Percentiles rank a stretch among this genome's conserved stretches.
These are phyloP conservation scores for Drosophila parvula DNA, from an alignment of 1,140 invertebrate genomes.

Conservation along the genomic window DNA sequence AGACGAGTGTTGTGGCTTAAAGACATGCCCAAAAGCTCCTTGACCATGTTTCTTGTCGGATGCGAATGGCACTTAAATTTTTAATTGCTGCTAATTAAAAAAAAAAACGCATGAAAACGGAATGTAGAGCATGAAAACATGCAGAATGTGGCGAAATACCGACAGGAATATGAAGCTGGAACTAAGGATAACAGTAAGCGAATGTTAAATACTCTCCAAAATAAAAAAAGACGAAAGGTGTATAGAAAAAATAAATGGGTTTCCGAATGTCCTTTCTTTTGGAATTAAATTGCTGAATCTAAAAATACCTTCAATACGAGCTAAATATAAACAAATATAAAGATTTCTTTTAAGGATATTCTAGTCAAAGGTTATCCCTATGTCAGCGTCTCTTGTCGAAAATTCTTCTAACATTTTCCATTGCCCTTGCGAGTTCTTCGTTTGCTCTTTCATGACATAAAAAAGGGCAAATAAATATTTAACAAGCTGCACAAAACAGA, in stretches of 20 bases:
- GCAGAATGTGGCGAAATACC: slow-evolving; percentile 14
- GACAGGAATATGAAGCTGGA: background rate
- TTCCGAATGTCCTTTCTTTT: no score
- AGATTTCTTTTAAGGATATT: no score
- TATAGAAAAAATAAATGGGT: no score
- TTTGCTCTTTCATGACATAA: slow-evolving; percentile 40
- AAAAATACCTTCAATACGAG: background rate
- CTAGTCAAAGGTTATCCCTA: background rate
- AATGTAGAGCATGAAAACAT: slow-evolving; percentile 33
- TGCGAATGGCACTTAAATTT: slow-evolving; percentile 54
- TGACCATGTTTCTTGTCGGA: slow-evolving; percentile 28
- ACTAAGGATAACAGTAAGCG: background rate
- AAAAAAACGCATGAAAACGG: slow-evolving; percentile 41
- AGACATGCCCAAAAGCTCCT: slow-evolving; percentile 37
- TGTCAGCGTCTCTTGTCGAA: background rate
- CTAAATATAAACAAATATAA: no score
- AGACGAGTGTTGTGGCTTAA: slow-evolving; percentile 25
- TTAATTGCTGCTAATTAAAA: slow-evolving; percentile 65
- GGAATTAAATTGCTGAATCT: background rate
- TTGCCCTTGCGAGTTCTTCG: slow-evolving; percentile 6
- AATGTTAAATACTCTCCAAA: background rate
- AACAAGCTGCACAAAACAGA: slow-evolving; percentile 53
- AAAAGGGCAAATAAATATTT: slow-evolving; percentile 64
- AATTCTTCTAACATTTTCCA: slow-evolving; percentile 1
- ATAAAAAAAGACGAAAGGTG: no score